Percentiles rank a stretch among this genome's conserved stretches.
Conservation (phyloP, 2,888 invertebrate species). For the Tinea trinotella region DNA sequence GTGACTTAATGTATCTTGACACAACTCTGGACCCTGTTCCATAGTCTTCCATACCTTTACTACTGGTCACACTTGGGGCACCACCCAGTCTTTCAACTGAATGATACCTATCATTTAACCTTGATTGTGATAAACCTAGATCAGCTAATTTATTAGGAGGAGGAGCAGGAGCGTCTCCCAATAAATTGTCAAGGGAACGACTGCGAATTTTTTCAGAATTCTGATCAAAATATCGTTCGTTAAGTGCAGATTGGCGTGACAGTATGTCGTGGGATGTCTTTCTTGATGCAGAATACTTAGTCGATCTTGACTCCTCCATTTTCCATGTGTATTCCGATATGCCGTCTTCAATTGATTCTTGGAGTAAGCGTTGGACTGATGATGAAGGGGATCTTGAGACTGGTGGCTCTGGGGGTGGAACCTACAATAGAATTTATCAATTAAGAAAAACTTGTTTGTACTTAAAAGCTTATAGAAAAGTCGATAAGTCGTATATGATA, state of each 20-base stretch:
- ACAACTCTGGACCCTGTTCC: slow-evolving; percentile 70
- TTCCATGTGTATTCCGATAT: slow-evolving; percentile 62
- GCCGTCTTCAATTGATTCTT: slow-evolving; percentile 58
- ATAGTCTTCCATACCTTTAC: slow-evolving; percentile 79
- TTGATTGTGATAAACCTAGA: slow-evolving; percentile 86
- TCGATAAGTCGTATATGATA: no score
- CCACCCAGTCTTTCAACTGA: slow-evolving; percentile 79
- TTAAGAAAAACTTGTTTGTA: no score
- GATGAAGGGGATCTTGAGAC: slow-evolving; percentile 56
- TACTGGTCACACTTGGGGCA: slow-evolving; percentile 71
- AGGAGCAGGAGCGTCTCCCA: slow-evolving; percentile 77
- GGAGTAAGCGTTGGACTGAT: slow-evolving; percentile 53
- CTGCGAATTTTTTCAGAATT: slow-evolving; percentile 83
- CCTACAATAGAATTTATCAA: no score
- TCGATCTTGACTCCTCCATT: slow-evolving; percentile 35
- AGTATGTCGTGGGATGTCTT: slow-evolving; percentile 84
- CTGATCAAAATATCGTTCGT: slow-evolving; percentile 89
- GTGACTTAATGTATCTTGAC: slow-evolving; percentile 86
- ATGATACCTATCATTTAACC: slow-evolving; percentile 90
- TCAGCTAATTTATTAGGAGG: slow-evolving; percentile 77
- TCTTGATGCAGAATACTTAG: slow-evolving; percentile 36
- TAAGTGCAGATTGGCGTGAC: slow-evolving; percentile 86
- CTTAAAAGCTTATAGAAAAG: no score
- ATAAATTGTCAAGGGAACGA: slow-evolving; percentile 83
- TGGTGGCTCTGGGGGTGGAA: slow-evolving; percentile 81